Evolutionary conservation across 2,888 invertebrate species (phyloP).

Genomic region (Pandemis corylana): DNA sequence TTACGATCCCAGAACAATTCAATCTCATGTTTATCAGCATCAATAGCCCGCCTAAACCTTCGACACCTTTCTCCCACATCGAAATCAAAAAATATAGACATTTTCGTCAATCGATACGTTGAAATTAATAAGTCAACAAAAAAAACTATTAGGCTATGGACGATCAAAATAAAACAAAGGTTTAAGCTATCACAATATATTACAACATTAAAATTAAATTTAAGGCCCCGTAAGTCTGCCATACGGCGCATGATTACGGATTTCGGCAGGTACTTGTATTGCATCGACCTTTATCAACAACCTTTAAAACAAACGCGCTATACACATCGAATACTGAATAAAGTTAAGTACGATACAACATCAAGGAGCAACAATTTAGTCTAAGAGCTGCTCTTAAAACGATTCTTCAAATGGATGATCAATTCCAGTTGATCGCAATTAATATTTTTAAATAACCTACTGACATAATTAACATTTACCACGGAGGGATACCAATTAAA

Average conservation of each 20-base stretch:
- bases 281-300: slow-evolving; percentile 37
- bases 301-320: slow-evolving; percentile 32
- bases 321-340: slow-evolving; percentile 40
- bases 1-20: slow-evolving; percentile 56
- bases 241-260: slow-evolving; percentile 6
- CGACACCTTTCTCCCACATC: slow-evolving; percentile 62
- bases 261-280: slow-evolving; percentile 35
- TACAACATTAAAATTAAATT: slow-evolving; percentile 62
- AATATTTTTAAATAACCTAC: slow-evolving; percentile 23
- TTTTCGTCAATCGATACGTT: slow-evolving; percentile 42
- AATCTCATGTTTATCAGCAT: slow-evolving; percentile 69
- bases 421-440: slow-evolving; percentile 41
- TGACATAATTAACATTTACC: slow-evolving; percentile 31
- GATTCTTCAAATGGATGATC: slow-evolving; percentile 18
- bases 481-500: slow-evolving; percentile 23
- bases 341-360: slow-evolving; percentile 39
- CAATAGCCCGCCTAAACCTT: slow-evolving; percentile 71
- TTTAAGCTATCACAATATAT: slow-evolving; percentile 73
- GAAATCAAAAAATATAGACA: slow-evolving; percentile 79
- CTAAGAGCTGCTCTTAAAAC: slow-evolving; percentile 32
- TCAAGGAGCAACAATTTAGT: slow-evolving; percentile 17
- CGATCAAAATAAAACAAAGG: slow-evolving; percentile 49
- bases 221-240: slow-evolving; percentile 28
- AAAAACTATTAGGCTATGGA: slow-evolving; percentile 60
- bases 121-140: slow-evolving; percentile 6